Conservation (phyloP, 2,113 vertebrate genomes). For the Thomomys bottae region DNA sequence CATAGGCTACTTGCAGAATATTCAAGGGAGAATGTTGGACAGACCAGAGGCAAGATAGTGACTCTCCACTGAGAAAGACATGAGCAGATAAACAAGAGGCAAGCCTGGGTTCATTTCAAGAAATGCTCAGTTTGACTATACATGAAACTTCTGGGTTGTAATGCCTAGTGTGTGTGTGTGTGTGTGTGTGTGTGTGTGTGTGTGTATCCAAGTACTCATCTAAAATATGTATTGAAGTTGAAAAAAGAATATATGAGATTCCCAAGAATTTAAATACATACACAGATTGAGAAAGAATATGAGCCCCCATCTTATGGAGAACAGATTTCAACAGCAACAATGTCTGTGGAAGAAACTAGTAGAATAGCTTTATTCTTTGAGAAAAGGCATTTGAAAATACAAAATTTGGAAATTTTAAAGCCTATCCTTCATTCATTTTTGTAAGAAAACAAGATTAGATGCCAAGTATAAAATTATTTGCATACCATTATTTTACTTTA, state of each 20-base stretch:
- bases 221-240: not conserved
- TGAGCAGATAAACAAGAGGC: not conserved
- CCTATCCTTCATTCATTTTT: slow-evolving; percentile 21
- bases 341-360: not conserved
- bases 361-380: slow-evolving; percentile 18
- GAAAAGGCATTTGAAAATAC: slow-evolving; percentile 21
- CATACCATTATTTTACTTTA: slow-evolving; percentile 53
- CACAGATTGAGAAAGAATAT: not conserved
- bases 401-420: slow-evolving; percentile 35
- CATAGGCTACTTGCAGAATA: not conserved
- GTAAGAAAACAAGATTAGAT: slow-evolving; percentile 37
- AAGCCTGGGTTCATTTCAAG: not conserved
- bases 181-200: not conserved
- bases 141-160: not conserved
- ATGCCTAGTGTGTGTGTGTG: not conserved
- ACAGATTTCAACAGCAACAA: not conserved
- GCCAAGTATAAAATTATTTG: slow-evolving; percentile 15
- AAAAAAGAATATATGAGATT: not conserved
- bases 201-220: not conserved
- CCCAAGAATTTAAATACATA: too few species aligned
- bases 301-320: not conserved
- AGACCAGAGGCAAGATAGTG: too few species aligned
- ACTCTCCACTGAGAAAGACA: not conserved
- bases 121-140: not conserved
- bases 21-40: not conserved